Base-by-base conservation (phyloP, 2,888 invertebrate species). In the Dasysyrphus albostriatus region DNA sequence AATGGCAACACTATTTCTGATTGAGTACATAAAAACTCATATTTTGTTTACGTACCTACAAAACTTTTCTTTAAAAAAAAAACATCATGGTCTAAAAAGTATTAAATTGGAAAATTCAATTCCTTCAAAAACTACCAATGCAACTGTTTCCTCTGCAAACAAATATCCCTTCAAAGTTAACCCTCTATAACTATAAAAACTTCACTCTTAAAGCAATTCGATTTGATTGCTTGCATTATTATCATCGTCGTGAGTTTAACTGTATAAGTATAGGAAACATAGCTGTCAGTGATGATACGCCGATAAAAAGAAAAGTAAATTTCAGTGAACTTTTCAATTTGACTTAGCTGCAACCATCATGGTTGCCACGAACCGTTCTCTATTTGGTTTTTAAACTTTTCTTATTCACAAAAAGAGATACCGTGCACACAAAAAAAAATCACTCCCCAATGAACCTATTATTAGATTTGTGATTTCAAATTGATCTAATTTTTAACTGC, bases 381-480 rank as follows among this genome's bases (percentile, higher is more conserved):
- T 49, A 16, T 32, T 19, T 54, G 24, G 69, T 44, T 51, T 61
- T 56, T n/a, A 32, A 83, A 83, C 63, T 63, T 73, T 75, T 29
- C 39, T 54, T n/a, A n/a, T n/a, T n/a, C 8, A n/a, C 47, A 59
- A 82, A 59, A 63, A 47, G 10, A 63, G 37, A 37, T 42, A 72
- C 10, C n/a, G 4, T 14, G 44, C 59, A 6, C 6, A 44, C 12
- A 49, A 65, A 39, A 51, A 65, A 44, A 2, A 39, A 54, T 39
- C n/a, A 16, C 37, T 61, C 58, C 49, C 72, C 65, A 59, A 67
- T 76, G 54, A 72, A 61, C 24, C 76, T 54, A 65, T 80, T 84
- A 80, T 84, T 80, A 80, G 80, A 80, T 84, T 84, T 84, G 84
- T 67, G 84, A 75, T 80, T 80, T 80, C 76, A 80, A 84, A 75